Percentiles rank a stretch among this genome's conserved stretches.
These are phyloP conservation scores for Agrochola macilenta DNA, from an alignment of 2,888 invertebrate species.

Conservation along the genomic window DNA sequence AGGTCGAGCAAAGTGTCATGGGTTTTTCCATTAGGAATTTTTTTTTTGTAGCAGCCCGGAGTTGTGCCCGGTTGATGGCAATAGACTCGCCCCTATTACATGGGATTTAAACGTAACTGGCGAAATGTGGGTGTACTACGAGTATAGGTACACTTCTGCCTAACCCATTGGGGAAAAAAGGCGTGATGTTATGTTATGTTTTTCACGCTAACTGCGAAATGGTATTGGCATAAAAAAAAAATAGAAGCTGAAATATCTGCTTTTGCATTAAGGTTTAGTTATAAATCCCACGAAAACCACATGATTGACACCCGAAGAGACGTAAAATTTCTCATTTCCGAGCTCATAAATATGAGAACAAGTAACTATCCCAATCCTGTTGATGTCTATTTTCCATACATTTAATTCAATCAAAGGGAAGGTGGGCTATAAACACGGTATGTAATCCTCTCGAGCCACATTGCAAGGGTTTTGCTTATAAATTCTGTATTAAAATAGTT, in stretches of 20 bases:
- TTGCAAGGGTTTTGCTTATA: slow-evolving; percentile 66
- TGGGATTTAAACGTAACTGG: no score
- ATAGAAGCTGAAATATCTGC: not conserved
- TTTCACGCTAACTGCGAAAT: no score
- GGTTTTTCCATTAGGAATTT: no score
- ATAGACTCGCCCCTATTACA: no score
- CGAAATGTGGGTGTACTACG: no score
- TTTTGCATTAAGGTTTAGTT: not conserved
- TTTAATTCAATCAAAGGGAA: slow-evolving; percentile 69
- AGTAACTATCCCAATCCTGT: slow-evolving; percentile 21
- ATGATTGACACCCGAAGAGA: not conserved
- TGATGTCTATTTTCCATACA: slow-evolving; percentile 64
- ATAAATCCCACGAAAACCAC: not conserved
- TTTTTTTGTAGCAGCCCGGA: no score
- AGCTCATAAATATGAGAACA: slow-evolving; percentile 14
- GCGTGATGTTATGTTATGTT: no score
- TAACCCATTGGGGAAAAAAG: no score
- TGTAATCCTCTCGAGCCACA: slow-evolving; percentile 63
- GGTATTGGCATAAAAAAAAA: not conserved
- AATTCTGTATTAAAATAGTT: slow-evolving; percentile 71
- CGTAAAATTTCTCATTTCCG: not conserved
- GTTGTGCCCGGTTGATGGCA: no score
- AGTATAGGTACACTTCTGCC: no score
- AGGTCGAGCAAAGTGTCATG: no score
- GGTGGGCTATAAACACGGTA: slow-evolving; percentile 62